These are phyloP conservation scores for Aphelinus certus DNA, from an alignment of 1,140 invertebrate genomes.

Conservation along the genomic window DNA sequence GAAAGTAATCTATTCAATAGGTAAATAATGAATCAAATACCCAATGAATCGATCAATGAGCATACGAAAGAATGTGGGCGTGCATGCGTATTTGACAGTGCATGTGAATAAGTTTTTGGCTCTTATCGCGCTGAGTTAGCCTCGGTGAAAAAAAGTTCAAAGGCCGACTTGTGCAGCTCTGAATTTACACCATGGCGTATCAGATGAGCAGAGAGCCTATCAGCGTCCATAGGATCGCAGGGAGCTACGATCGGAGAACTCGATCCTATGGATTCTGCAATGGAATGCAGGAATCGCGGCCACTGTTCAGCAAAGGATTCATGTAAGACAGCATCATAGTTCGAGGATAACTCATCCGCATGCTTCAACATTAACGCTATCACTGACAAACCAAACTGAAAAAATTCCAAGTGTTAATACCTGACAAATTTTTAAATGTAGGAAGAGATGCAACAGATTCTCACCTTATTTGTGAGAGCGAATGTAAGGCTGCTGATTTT, in stretches of 20 bases:
- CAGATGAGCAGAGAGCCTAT: slow-evolving; percentile 56
- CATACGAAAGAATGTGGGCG: neutral
- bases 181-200: slow-evolving; percentile 53
- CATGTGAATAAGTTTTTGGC: neutral
- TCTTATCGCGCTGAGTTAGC: slow-evolving; percentile 57
- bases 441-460: neutral
- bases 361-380: slow-evolving; percentile 58
- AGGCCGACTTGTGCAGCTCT: slow-evolving; percentile 52
- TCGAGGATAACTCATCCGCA: slow-evolving; percentile 54
- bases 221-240: slow-evolving; percentile 56
- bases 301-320: slow-evolving; percentile 50
- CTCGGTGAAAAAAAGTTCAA: slow-evolving; percentile 59
- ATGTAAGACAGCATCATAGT: slow-evolving; percentile 36
- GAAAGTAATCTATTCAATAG: too few species aligned
- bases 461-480: slow-evolving; percentile 60
- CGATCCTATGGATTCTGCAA: slow-evolving; percentile 51
- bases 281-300: slow-evolving; percentile 55
- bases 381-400: slow-evolving; percentile 63
- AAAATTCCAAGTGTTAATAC: slow-evolving; percentile 20
- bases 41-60: too few species aligned
- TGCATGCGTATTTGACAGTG: neutral
- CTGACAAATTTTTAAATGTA: slow-evolving; percentile 13
- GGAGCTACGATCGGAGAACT: slow-evolving; percentile 53
- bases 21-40: too few species aligned
- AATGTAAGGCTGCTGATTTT: slow-evolving; percentile 60